Evolutionary conservation across 2,888 invertebrate species (phyloP).

Genomic region (Pogonocherus hispidulus): DNA sequence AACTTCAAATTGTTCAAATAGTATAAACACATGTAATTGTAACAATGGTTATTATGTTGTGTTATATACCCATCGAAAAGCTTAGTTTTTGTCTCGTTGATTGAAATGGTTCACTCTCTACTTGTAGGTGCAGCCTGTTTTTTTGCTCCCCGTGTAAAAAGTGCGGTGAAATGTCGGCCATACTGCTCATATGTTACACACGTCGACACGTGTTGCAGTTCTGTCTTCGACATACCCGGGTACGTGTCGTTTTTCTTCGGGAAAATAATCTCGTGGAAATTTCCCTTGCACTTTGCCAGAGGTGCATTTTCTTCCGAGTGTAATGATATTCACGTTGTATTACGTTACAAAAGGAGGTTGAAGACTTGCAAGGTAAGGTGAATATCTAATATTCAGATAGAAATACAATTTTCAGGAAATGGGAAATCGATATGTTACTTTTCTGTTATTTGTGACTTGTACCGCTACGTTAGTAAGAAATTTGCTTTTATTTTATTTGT

Average conservation of each 20-base stretch:
- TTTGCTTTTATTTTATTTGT: no score
- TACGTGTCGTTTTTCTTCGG: conserved; percentile 39
- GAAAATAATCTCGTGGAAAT: conserved; percentile 36
- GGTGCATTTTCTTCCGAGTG: conserved; percentile 14
- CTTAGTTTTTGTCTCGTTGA: no score
- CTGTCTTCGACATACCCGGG: conserved; percentile 40
- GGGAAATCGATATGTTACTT: not conserved
- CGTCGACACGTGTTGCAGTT: conserved; percentile 47
- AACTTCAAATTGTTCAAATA: no score
- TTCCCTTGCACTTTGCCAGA: conserved; percentile 10
- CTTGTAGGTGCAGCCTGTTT: no score
- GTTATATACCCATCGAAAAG: no score
- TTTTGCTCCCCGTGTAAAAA: conserved; percentile 35
- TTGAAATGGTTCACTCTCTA: no score
- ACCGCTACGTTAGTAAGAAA: no score
- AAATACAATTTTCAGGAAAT: not conserved
- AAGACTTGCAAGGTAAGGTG: not conserved
- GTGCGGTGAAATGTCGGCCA: conserved; percentile 33
- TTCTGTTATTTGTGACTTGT: not conserved
- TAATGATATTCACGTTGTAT: conserved; percentile 29
- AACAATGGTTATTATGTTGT: no score
- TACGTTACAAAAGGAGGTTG: not conserved
- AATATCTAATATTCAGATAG: not conserved
- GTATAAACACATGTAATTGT: no score
- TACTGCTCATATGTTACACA: conserved; percentile 42